Evolutionary conservation across 1,140 invertebrate species (phyloP), one percentile per base, ranked within the genome.

Genomic region (Anagrus nilaparvatae): DNA sequence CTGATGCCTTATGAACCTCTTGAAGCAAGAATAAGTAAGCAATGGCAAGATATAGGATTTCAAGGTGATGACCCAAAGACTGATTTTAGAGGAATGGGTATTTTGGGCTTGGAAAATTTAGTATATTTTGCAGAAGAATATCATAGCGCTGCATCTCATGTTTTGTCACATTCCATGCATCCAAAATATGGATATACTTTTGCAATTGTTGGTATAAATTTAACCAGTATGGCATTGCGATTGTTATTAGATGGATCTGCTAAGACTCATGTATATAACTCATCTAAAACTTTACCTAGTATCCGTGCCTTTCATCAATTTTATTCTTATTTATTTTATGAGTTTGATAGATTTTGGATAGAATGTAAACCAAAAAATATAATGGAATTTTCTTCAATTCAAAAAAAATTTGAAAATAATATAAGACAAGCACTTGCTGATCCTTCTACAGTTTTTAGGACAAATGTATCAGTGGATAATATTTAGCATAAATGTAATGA

Each of bases 41-140:
- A 97, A 54, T 98, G 95, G 95, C 84, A 89, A 55, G 75, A 86
- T 21, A 92, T 99, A 51, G 95, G 95, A 7, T 98, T 72, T 61
- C 84, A 96, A 74, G 95, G 95, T 12, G 86, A 95, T 54, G 93
- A 98, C 72, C 95, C 95, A 1, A 85, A 87, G 65, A 98, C 95
- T 2, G 95, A 98, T 70, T 98, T 98, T 58, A 76, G 95, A 33
- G 95, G 94, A 42, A 97, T 97, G 92, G 95, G 95, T 40, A 64
- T 96, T n/a, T 70, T 98, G 12, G 91, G 93, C 4, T 63, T 99
- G 18, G 83, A 96, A 53, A 94, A 97, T 67, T 67, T 99, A 3
- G 58, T 95, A 53, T 96, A 79, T 61, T 95, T 97, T 72, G 84
- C 85, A 32, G 73, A 74, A 40, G 81, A 87, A 52, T 90, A 94